phyloP scores from a whole-genome alignment of 2,888 invertebrate genomes.

The Chouioia cunea region DNA sequence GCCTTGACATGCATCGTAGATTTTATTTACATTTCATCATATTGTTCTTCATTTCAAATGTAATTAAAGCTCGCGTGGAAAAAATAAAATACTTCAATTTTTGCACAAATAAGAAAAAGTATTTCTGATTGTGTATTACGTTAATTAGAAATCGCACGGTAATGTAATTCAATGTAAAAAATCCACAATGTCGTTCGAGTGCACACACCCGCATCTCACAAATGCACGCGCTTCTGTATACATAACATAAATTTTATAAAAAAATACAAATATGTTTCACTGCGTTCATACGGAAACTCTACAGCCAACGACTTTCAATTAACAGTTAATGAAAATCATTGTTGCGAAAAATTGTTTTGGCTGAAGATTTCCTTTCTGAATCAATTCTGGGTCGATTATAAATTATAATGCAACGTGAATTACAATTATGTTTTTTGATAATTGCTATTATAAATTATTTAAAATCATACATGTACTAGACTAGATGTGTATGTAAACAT shows the following conservation, averaged over 20 bases:
- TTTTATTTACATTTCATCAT: conserved; percentile 18
- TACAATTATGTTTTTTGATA: conserved; percentile 20
- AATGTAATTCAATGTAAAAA: conserved; percentile 21
- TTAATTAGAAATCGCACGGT: not conserved
- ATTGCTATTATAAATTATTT: conserved; percentile 50
- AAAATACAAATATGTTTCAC: conserved; percentile 43
- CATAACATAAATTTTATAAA: conserved; percentile 43
- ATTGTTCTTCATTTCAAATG: too few relatives aligned
- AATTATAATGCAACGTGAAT: conserved; percentile 43
- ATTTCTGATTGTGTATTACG: too few relatives aligned
- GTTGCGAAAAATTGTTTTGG: conserved; percentile 17
- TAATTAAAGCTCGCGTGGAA: too few relatives aligned
- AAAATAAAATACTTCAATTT: conserved; percentile 1
- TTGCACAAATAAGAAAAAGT: not conserved
- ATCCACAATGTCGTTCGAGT: conserved; percentile 34
- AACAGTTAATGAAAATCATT: conserved; percentile 31
- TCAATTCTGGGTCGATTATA: conserved; percentile 36
- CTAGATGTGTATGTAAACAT: conserved; percentile 58
- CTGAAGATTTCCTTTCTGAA: conserved; percentile 23
- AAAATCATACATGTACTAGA: conserved; percentile 55
- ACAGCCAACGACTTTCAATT: conserved; percentile 28
- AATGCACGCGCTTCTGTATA: conserved; percentile 36
- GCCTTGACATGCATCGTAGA: conserved; percentile 33
- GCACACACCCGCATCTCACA: conserved; percentile 33
- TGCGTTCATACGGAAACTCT: conserved; percentile 25